phyloP scores from a whole-genome alignment of 2,113 vertebrate species.

The Etheostoma cragini region DNA sequence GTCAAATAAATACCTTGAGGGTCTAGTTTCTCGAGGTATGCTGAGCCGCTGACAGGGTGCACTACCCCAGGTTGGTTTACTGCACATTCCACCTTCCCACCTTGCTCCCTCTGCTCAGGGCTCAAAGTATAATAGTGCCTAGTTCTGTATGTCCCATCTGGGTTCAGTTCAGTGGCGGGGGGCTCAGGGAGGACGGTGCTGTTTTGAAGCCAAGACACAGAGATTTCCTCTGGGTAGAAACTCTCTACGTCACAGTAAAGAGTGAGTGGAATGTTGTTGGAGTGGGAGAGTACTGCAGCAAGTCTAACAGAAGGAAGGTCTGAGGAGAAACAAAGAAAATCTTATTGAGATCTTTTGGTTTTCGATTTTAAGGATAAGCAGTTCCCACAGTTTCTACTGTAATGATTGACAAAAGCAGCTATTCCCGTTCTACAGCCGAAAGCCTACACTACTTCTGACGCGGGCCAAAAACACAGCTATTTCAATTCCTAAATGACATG shows the following conservation, averaged over 20 bases:
- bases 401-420: neutral
- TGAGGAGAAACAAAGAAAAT: slow-evolving; percentile 34
- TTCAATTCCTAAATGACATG: too few species aligned
- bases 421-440: too few species aligned
- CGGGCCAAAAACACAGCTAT: too few species aligned
- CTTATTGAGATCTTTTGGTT: neutral
- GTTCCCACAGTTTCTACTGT: neutral
- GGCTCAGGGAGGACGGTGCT: slow-evolving; percentile 66
- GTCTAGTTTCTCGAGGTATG: slow-evolving; percentile 65
- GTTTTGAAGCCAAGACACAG: slow-evolving; percentile 82
- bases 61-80: slow-evolving; percentile 72
- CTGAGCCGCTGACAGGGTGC: slow-evolving; percentile 45
- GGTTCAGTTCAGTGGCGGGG: slow-evolving; percentile 55
- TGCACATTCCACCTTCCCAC: slow-evolving; percentile 77
- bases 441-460: too few species aligned
- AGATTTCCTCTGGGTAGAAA: slow-evolving; percentile 81
- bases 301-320: slow-evolving; percentile 73
- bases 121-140: slow-evolving; percentile 78
- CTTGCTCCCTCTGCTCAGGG: slow-evolving; percentile 57
- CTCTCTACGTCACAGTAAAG: slow-evolving; percentile 83
- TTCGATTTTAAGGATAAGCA: neutral
- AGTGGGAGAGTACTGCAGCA: slow-evolving; percentile 58
- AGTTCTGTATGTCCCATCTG: slow-evolving; percentile 76
- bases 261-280: slow-evolving; percentile 71
- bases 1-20: slow-evolving; percentile 55